Conservation (phyloP, 2,797 vertebrate genomes). For the Percopsis omiscomaycus region DNA sequence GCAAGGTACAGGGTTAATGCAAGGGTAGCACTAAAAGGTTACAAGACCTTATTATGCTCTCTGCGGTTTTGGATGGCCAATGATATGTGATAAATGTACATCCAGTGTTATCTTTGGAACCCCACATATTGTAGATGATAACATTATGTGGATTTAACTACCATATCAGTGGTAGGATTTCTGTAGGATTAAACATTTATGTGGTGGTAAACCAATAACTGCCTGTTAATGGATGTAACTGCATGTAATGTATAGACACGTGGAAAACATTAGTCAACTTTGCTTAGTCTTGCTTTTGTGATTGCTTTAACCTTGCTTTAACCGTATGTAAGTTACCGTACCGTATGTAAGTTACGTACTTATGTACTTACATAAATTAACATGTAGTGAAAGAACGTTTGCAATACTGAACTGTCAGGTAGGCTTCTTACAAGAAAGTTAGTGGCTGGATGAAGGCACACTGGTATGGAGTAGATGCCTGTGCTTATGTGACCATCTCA, state of each 20-base stretch:
- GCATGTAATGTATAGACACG: too few relatives aligned
- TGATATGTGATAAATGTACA: constrained; percentile 17
- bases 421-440: constrained; percentile 14
- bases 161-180: too few relatives aligned
- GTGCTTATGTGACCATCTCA: constrained; percentile 29
- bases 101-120: constrained; percentile 24
- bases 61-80: constrained; percentile 3
- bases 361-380: too few relatives aligned
- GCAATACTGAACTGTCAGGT: not conserved
- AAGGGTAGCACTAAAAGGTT: constrained; percentile 25
- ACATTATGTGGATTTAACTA: too few relatives aligned
- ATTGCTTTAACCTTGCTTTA: too few relatives aligned
- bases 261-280: too few relatives aligned
- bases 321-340: too few relatives aligned
- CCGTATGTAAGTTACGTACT: too few relatives aligned
- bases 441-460: not conserved
- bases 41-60: constrained; percentile 27
- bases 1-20: constrained; percentile 9
- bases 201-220: constrained; percentile 18
- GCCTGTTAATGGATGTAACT: too few relatives aligned
- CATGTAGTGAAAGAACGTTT: too few relatives aligned
- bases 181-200: constrained; percentile 12
- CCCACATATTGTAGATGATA: not conserved
- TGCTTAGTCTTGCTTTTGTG: too few relatives aligned
- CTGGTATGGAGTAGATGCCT: constrained; percentile 18